Percentiles rank a stretch among this genome's conserved stretches.
Evolutionary conservation across 2,797 vertebrate species (phyloP).

Genomic region (Coregonus suidteri): DNA sequence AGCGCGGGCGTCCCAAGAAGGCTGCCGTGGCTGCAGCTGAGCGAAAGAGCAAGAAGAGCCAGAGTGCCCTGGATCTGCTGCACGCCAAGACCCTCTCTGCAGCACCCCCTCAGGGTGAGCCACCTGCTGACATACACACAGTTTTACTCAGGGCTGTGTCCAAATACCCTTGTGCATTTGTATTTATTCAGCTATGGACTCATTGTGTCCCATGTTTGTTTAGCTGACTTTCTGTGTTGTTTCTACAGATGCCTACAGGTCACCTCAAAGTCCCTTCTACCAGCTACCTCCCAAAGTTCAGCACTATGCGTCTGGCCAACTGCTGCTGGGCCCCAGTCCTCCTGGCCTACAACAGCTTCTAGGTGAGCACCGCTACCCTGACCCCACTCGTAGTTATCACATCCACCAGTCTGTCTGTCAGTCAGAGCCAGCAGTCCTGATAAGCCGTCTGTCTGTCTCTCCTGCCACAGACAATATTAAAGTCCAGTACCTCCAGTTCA

Average conservation of each 20-base stretch:
- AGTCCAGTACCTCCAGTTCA: conserved; percentile 96
- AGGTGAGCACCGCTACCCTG: conserved; percentile 72
- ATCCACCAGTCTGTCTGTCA: neutral
- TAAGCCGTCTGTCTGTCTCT: conserved; percentile 14
- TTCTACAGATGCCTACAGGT: conserved; percentile 86
- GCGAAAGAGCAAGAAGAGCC: conserved; percentile 91
- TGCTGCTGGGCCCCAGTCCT: conserved; percentile 87
- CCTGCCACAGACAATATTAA: conserved; percentile 89
- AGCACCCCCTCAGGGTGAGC: conserved; percentile 91
- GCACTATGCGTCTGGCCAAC: conserved; percentile 88
- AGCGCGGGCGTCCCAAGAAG: conserved; percentile 96
- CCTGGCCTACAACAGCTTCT: conserved; percentile 95
- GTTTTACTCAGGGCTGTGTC: too few species aligned
- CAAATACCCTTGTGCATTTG: too few species aligned
- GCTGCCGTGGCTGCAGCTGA: conserved; percentile 77
- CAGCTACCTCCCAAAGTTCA: conserved; percentile 99
- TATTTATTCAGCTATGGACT: too few species aligned
- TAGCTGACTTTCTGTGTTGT: neutral
- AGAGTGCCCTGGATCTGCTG: conserved; percentile 89
- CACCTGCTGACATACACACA: neutral
- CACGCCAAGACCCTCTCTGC: conserved; percentile 90
- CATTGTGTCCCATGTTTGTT: too few species aligned
- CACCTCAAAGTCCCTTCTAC: conserved; percentile 94
- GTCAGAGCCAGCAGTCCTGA: neutral
- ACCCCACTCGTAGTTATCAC: neutral